Evolutionary conservation across 1,140 invertebrate genomes (phyloP).

Genomic region (Drosophila gunungcola): DNA sequence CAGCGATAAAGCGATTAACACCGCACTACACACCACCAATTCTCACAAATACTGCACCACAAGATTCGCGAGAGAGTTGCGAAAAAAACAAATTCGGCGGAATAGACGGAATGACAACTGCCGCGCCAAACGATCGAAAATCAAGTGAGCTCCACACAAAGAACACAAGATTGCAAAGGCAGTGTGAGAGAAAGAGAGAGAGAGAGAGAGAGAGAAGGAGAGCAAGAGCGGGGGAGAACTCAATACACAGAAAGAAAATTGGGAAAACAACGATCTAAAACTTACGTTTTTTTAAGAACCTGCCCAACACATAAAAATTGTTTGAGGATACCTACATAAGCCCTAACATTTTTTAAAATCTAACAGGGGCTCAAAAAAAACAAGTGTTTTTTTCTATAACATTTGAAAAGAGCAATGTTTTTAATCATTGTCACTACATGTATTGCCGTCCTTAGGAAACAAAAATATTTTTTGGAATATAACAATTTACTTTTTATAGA

Average conservation of each 20-base stretch:
- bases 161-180: conserved; percentile 6
- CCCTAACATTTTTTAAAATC: too few relatives aligned
- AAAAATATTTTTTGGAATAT: too few relatives aligned
- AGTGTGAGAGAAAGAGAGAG: conserved; percentile 1
- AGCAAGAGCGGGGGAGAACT: background rate
- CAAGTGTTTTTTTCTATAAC: too few relatives aligned
- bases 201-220: background rate
- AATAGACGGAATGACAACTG: conserved; percentile 11
- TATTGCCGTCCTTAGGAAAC: too few relatives aligned
- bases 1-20: conserved; percentile 62
- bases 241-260: background rate
- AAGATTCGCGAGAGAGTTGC: conserved; percentile 25
- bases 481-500: too few relatives aligned
- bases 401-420: too few relatives aligned
- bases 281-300: too few relatives aligned
- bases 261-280: too few relatives aligned
- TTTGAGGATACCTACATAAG: too few relatives aligned
- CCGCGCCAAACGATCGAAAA: conserved; percentile 13
- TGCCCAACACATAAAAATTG: too few relatives aligned
- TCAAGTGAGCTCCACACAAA: conserved; percentile 15
- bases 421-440: too few relatives aligned
- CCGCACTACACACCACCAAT: conserved; percentile 16
- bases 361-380: too few relatives aligned
- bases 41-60: conserved; percentile 23
- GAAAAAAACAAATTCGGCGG: conserved; percentile 42